These are phyloP conservation scores for Serranus cabrilla DNA, from an alignment of 2,797 vertebrate species.

Conservation along the genomic window DNA sequence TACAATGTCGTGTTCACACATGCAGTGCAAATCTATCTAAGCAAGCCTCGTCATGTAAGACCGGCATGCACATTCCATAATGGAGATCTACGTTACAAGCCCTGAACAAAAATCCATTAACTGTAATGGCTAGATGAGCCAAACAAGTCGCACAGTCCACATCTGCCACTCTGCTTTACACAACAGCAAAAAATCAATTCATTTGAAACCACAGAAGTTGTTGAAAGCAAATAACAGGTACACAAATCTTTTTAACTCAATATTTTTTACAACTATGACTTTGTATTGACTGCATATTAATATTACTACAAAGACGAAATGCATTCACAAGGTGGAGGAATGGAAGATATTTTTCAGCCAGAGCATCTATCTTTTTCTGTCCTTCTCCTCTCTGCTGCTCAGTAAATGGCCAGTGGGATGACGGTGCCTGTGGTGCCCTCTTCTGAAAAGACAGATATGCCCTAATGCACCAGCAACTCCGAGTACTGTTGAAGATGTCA, in stretches of 20 bases:
- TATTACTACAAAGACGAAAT: constrained; percentile 25
- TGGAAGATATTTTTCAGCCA: constrained; percentile 48
- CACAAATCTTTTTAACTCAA: not conserved
- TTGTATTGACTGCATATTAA: constrained; percentile 5
- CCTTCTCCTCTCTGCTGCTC: constrained; percentile 62
- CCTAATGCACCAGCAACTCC: constrained; percentile 65
- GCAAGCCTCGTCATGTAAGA: not conserved
- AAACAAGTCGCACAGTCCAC: not conserved
- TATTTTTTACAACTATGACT: not conserved
- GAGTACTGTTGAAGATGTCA: constrained; percentile 69
- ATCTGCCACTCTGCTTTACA: not conserved
- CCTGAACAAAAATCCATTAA: not conserved
- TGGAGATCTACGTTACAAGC: not conserved
- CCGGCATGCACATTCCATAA: not conserved
- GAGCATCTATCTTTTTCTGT: constrained; percentile 45
- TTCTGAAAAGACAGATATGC: constrained; percentile 68
- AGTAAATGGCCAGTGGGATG: constrained; percentile 70
- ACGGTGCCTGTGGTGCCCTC: constrained; percentile 55
- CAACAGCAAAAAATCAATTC: not conserved
- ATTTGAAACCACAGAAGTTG: not conserved
- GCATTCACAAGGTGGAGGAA: constrained; percentile 25
- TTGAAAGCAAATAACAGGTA: not conserved
- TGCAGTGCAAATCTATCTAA: not conserved
- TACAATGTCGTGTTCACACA: not conserved
- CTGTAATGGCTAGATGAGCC: not conserved